phyloP scores from a whole-genome alignment of 2,113 vertebrate species.

The Pterocles burchelli region DNA sequence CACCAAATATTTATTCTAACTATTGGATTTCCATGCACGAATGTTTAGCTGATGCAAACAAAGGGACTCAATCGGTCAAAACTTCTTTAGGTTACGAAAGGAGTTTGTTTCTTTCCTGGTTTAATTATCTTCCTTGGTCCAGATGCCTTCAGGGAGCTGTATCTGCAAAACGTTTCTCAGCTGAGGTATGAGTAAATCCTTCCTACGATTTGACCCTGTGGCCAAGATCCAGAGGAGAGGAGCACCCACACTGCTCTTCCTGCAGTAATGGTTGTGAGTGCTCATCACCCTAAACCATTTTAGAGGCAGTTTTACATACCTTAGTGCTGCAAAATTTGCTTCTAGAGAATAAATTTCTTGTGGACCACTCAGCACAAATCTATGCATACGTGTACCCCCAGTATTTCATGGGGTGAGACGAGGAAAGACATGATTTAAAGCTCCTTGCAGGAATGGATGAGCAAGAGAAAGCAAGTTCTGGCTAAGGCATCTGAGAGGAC shows the following conservation, averaged over 20 bases:
- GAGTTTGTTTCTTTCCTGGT: conserved; percentile 34
- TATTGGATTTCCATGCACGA: not conserved
- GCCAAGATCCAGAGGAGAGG: not conserved
- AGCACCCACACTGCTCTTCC: not conserved
- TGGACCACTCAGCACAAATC: not conserved
- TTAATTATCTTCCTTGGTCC: conserved; percentile 50
- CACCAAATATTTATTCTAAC: conserved; percentile 68
- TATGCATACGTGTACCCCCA: too few relatives aligned
- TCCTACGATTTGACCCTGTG: not conserved
- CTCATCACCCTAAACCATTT: not conserved
- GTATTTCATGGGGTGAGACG: not conserved
- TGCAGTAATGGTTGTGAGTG: not conserved
- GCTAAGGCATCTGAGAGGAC: not conserved
- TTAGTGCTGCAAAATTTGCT: not conserved
- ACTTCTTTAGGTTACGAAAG: not conserved
- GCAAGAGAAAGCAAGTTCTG: not conserved
- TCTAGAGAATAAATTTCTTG: not conserved
- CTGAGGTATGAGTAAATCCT: conserved; percentile 10
- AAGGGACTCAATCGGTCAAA: conserved; percentile 10
- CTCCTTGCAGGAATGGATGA: not conserved
- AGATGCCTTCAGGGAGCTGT: conserved; percentile 39
- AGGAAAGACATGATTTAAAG: not conserved
- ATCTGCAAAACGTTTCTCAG: conserved; percentile 44
- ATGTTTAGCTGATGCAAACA: conserved; percentile 57
- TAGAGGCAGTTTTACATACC: not conserved